Evolutionary conservation across 2,888 invertebrate genomes (phyloP), one percentile per base, ranked within the genome.

Genomic region (Sinopyrophorus schimmeli): DNA sequence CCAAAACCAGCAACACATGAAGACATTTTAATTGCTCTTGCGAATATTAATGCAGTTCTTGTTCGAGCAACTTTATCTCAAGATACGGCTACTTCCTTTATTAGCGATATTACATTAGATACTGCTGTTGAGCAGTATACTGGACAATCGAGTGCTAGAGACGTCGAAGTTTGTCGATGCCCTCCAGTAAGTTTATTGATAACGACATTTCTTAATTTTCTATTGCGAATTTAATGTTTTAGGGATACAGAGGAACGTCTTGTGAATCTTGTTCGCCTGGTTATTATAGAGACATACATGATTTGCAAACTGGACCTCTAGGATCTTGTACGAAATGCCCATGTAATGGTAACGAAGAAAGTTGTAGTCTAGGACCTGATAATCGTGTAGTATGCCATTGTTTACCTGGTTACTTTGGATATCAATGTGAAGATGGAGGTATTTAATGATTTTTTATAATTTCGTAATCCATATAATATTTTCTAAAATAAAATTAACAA

Each of bases 101-200:
- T 98, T 28, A 85, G 89, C 47, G 92, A 94, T 66, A 87, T 98
- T 0, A 82, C 85, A 12, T 79, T 97, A 71, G 95, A 96, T 60
- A 87, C 89, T 1, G 91, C 93, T 0, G 83, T 85, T 0, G 80
- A 81, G 23, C 80, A 81, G 32, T 76, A 79, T 30, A 80, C 84
- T 18, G 78, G 77, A 1, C 80, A 76, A 59, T 78, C 77, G 5
- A 76, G 77, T 26, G 92, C 93, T 1, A 79, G 77, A 2, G 85
- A 84, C 44, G 86, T 98, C 34, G 97, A 98, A 77, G 81, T 80
- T 28, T 98, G 96, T 69, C 76, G 80, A 37, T 95, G 95, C 66
- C 92, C 92, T 0, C 64, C 73, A 0, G 93, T 64, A 60, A 54
- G 58, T 56, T 14, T n/a, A 16, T 3, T 18, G 46, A 10, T 38